Evolutionary conservation across 2,113 vertebrate species (phyloP), one percentile per base, ranked within the genome.

Genomic region (Pseudorhombus dupliciocellatus): DNA sequence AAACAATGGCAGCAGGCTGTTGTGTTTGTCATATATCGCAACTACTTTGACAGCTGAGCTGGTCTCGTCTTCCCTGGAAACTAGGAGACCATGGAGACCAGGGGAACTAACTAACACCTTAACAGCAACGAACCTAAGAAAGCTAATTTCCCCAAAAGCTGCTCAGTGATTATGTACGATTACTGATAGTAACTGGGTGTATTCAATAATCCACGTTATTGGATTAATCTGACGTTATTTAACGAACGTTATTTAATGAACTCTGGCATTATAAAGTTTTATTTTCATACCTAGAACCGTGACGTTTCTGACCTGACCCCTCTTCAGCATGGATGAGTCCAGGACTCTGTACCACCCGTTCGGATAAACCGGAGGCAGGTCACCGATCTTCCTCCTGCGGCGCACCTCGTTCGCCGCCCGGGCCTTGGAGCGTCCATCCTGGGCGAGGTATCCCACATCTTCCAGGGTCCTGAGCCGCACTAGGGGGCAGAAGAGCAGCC

Each of bases 301-400:
- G 31, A 93, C 76, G 66, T 73, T 89, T 70, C 84, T 91, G 42
- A 92, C 93, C 5, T 92, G 75, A 1, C 93, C 94, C 5, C 57
- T 84, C 31, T 80, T 69, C 84, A 96, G 89, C 88, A 83, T 77
- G 74, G 70, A 83, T 0, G 95, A 94, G 85, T 93, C 93, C 79
- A 95, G 73, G 20, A 94, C 85, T 0, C 92, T 90, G 87, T 92
- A 95, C 94, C 95, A 95, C 80, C 95, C 95, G 71, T 95, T 95
- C 3, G 95, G 95, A 44, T 92, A 96, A 1, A 94, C 80, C 0
- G 95, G 95, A 0, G 94, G 95, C 34, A 93, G 77, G 0, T 91
- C 91, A 0, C 94, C 94, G 9, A 81, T 79, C 30, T 91, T 93
- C 58, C 93, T 92, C 78, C 94, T 76, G 60, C 91, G 82, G 11